phyloP scores from a whole-genome alignment of 1,140 invertebrate genomes.

The Cyclina sinensis region DNA sequence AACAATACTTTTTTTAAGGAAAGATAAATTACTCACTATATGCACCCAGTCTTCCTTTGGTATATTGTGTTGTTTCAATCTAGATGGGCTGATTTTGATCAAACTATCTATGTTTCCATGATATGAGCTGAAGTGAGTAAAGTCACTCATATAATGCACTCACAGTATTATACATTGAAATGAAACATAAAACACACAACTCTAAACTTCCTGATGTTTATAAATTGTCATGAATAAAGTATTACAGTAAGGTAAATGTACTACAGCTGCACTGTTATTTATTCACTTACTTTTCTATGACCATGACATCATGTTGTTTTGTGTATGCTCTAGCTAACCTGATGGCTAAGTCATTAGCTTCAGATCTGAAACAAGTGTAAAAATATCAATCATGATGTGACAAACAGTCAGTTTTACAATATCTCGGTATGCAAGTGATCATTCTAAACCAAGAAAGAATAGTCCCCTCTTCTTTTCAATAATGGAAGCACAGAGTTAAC shows the following conservation, averaged over 20 bases:
- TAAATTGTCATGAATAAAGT: no score
- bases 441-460: no score
- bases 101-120: constrained; percentile 98
- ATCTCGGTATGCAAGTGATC: no score
- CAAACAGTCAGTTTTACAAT: no score
- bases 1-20: no score
- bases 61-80: constrained; percentile 91
- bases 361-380: constrained; percentile 90
- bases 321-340: constrained; percentile 96
- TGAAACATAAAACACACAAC: neutral
- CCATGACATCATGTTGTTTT: constrained; percentile 95
- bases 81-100: constrained; percentile 99
- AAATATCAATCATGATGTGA: no score
- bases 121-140: constrained; percentile 99
- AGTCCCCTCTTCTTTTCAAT: no score
- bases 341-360: constrained; percentile 99
- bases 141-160: neutral
- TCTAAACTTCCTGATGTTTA: no score
- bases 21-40: constrained; percentile 92
- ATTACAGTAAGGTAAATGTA: no score
- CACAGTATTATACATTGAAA: no score
- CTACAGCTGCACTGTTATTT: no score
- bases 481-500: no score
- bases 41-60: constrained; percentile 96
- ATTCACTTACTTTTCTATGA: constrained; percentile 97